phyloP scores from a whole-genome alignment of 2,797 vertebrate species.

The Galago senegalensis region DNA sequence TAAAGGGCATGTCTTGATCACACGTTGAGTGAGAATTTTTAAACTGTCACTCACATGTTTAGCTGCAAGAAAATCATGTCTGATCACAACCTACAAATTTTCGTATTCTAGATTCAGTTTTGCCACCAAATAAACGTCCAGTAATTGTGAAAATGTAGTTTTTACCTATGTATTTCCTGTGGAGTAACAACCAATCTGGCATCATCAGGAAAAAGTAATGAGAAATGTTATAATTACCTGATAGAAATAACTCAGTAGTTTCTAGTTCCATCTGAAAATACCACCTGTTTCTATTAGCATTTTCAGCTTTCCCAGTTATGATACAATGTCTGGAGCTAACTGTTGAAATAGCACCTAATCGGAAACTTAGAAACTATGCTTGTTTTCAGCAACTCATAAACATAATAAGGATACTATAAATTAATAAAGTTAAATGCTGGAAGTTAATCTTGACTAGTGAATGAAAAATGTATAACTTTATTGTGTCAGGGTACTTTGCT shows the following conservation, averaged over 20 bases:
- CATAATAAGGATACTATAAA: conserved; percentile 27
- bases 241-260: conserved; percentile 85
- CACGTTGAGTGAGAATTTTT: background rate
- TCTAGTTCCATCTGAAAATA: conserved; percentile 85
- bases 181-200: conserved; percentile 82
- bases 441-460: conserved; percentile 1
- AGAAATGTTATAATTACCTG: conserved; percentile 82
- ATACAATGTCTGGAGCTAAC: background rate
- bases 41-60: background rate
- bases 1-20: background rate
- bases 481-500: background rate
- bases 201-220: conserved; percentile 82
- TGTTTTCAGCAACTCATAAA: background rate
- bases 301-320: conserved; percentile 55
- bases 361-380: background rate
- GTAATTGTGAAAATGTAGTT: conserved; percentile 81
- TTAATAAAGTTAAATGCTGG: conserved; percentile 6
- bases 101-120: conserved; percentile 71
- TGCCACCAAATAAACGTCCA: conserved; percentile 77
- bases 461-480: background rate
- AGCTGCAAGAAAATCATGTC: background rate
- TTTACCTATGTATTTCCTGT: conserved; percentile 78
- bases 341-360: conserved; percentile 16
- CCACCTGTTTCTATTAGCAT: conserved; percentile 80
- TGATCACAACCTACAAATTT: conserved; percentile 40